Evolutionary conservation across 2,888 invertebrate species (phyloP), one percentile per base, ranked within the genome.

Genomic region (Andricus quercusramuli): DNA sequence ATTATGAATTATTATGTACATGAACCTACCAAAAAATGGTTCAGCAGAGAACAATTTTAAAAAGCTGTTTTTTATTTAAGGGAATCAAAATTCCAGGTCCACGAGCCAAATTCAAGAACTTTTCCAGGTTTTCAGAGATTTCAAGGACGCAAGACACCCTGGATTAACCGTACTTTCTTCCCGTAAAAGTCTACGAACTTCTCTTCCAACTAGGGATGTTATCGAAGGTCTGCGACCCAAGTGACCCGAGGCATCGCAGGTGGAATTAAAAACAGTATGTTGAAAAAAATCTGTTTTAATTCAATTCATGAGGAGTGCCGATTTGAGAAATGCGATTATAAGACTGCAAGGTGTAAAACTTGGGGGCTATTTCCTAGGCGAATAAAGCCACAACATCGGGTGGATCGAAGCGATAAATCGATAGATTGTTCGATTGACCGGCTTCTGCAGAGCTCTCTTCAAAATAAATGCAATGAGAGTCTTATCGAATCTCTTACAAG

Each of bases 201-300:
- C 88, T 83, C 76, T 82, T 77, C 66, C 84, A 84, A 66, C 79
- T 88, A 88, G 85, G 89, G 88, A 87, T 86, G 82, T 85, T 85
- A 85, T 82, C 86, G 87, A 89, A 89, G 89, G 88, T 88, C 88
- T 88, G 85, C 87, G 89, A 90, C 88, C 89, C 84, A 89, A 82
- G 88, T 89, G 86, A 76, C 17, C n/a, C 6, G 29, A 22, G 5
- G n/a, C 41, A 22, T 13, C 20, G 1, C 13, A 25, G n/a, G 66
- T 22, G 25, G 15, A 25, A 22, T 15, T 25, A n/a, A n/a, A 56
- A 9, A 51, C 15, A 62, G 15, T 62, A 2, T 62, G 11, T 22
- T 22, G 13, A 15, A 62, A 62, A 62, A 29, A 62, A 11, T 62
- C 4, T 11, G 6, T 62, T 15, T 29, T 62, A 62, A 62, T 62